phyloP scores from a whole-genome alignment of 2,113 vertebrate species.

The Aptenodytes patagonicus region DNA sequence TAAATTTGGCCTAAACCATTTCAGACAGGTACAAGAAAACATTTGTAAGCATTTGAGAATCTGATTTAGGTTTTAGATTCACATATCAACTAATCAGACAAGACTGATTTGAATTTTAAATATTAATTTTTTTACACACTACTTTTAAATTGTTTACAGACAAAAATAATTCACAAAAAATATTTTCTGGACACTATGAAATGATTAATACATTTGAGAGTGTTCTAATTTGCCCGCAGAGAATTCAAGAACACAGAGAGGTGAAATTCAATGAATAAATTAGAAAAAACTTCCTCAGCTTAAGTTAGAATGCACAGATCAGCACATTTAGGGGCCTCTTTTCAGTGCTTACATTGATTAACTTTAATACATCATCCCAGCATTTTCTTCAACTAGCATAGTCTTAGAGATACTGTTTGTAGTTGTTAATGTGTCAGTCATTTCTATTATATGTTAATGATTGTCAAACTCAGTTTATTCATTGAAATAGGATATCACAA shows the following conservation, averaged over 20 bases:
- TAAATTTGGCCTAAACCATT: background rate
- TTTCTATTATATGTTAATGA: background rate
- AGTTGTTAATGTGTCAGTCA: background rate
- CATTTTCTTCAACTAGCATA: background rate
- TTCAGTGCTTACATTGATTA: background rate
- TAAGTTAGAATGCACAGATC: background rate
- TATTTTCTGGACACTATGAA: background rate
- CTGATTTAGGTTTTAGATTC: background rate
- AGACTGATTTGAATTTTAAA: background rate
- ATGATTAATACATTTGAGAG: constrained; percentile 26
- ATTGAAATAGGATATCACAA: background rate
- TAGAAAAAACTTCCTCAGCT: constrained; percentile 24
- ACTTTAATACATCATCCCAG: background rate
- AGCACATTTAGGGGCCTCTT: background rate
- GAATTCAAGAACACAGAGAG: constrained; percentile 32
- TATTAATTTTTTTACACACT: background rate
- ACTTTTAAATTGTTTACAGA: background rate
- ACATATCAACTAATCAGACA: background rate
- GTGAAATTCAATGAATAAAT: constrained; percentile 61
- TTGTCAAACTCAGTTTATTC: background rate
- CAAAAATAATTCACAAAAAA: background rate
- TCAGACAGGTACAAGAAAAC: background rate
- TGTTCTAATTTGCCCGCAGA: background rate
- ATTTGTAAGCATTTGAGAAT: background rate
- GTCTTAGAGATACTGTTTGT: background rate